Evolutionary conservation across 2,113 vertebrate species (phyloP).

Genomic region (Chaetodon auriga): DNA sequence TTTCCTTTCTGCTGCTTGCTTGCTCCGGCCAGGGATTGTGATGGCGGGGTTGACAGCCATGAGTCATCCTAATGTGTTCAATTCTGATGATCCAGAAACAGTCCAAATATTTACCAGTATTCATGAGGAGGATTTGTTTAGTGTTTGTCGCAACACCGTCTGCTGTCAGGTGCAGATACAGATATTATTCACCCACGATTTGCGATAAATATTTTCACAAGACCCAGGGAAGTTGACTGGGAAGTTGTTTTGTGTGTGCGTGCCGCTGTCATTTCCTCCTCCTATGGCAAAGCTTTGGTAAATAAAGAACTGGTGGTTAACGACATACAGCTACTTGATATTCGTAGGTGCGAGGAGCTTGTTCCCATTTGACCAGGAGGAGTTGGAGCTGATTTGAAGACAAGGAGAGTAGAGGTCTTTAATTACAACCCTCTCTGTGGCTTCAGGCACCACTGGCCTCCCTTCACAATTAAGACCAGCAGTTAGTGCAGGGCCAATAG

Average conservation of each 20-base stretch:
- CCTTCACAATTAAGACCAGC: slow-evolving; percentile 79
- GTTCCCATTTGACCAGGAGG: slow-evolving; percentile 76
- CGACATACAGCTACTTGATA: slow-evolving; percentile 75
- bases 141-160: slow-evolving; percentile 48
- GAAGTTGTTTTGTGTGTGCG: slow-evolving; percentile 41
- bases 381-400: slow-evolving; percentile 78
- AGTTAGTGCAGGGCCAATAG: slow-evolving; percentile 64
- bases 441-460: slow-evolving; percentile 70
- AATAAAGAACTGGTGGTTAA: slow-evolving; percentile 16
- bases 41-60: slow-evolving; percentile 50
- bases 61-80: slow-evolving; percentile 67
- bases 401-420: slow-evolving; percentile 82
- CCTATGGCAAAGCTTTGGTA: slow-evolving; percentile 38
- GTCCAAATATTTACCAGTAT: slow-evolving; percentile 74
- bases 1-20: slow-evolving; percentile 50
- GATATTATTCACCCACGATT: slow-evolving; percentile 57
- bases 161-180: slow-evolving; percentile 67
- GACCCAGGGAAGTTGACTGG: slow-evolving; percentile 20
- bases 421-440: slow-evolving; percentile 76
- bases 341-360: slow-evolving; percentile 69
- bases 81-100: slow-evolving; percentile 73
- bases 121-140: slow-evolving; percentile 70
- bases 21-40: slow-evolving; percentile 44
- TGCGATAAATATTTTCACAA: slow-evolving; percentile 51
- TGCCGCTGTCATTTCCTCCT: slow-evolving; percentile 25